Base-by-base conservation (phyloP, 2,888 invertebrate genomes). In the Lacanobia wlatinum region DNA sequence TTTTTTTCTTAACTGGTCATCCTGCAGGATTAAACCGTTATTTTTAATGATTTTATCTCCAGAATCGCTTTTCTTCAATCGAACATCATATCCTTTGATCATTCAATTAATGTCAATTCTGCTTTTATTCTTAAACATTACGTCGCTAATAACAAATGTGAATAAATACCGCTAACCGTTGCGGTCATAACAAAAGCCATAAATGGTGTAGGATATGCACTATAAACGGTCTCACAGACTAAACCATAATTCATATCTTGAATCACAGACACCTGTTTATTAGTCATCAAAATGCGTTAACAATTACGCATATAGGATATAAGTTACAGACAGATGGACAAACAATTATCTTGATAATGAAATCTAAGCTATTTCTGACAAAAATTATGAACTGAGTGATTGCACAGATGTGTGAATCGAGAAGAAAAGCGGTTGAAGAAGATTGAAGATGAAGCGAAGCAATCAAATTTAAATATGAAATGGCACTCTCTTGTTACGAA, bases 261-360 rank as follows among this genome's bases (percentile, higher is more conserved):
- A 80, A 78, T 76, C 78, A 68, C 72, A 78, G 84, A 87, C 91
- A 91, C 90, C 91, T 92, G 92, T 84, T 82, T 84, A 83, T 88
- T 89, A 89, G 84, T 90, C 87, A 90, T 85, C 73, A 76, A 73
- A 76, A 82, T 80, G 75, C 69, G 70, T 80, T 83, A 83, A 70
- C 73, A 82, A 81, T 80, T 85, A 78, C 78, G 62, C 78, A 83
- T 84, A 77, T 78, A 87, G 73, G 79, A 84, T 73, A 63, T 56
- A 62, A 66, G 56, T 52, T 55, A 79, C 72, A 78, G 67, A 80
- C 78, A 79, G 61, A 78, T 70, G 52, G 68, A 81, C 61, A 73
- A 80, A 83, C 81, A 78, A 82, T 81, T 81, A 82, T 62, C 64
- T 60, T 78, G 73, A 80, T 81, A 78, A 81, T 69, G 77, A 81